Evolutionary conservation across 2,113 vertebrate genomes (phyloP), one percentile per base, ranked within the genome.

Genomic region (Hymenochirus boettgeri): DNA sequence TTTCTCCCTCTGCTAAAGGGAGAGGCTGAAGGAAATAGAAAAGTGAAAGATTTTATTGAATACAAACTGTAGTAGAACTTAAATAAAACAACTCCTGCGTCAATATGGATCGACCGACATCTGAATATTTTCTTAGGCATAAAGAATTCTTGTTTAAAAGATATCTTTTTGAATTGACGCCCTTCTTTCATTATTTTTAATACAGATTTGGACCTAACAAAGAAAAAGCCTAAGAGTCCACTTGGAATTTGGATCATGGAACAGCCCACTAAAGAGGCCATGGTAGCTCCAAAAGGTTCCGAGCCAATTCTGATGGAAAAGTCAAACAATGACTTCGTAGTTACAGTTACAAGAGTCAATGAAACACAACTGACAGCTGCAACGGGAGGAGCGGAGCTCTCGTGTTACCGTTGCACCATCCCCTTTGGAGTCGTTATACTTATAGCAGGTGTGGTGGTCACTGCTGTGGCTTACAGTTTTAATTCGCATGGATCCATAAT

Each of bases 401-500:
- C 95, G 57, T 99, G 96, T 78, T 99, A 96, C 74, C 94, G 95
- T 65, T 99, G 96, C 70, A 89, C 92, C 13, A 56, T 98, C 29
- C 96, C 96, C 1, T 99, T 99, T 0, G 95, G 93, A 0, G 88
- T 99, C 76, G 94, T 98, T 46, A 87, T 98, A 60, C 90, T 98
- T n/a, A 96, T 99, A 3, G 86, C 93, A 0, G 96, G 96, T 12
- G 54, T 83, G 0, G 96, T 96, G 73, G 94, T 95, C 58, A 97
- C 92, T 0, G 89, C 91, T 0, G 95, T 99, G 65, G 96, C 96
- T 0, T 99, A 98, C 83, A 95, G 88, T 85, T 97, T 98, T 85
- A 98, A 99, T 70, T 93, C 95, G 1, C 96, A 99, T 0, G 96
- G 96, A 5, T 98, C 95, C 25, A 92, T 92, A 81, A 99, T 99